Base-by-base conservation (phyloP, 2,888 invertebrate genomes). In the Formica aserva region DNA sequence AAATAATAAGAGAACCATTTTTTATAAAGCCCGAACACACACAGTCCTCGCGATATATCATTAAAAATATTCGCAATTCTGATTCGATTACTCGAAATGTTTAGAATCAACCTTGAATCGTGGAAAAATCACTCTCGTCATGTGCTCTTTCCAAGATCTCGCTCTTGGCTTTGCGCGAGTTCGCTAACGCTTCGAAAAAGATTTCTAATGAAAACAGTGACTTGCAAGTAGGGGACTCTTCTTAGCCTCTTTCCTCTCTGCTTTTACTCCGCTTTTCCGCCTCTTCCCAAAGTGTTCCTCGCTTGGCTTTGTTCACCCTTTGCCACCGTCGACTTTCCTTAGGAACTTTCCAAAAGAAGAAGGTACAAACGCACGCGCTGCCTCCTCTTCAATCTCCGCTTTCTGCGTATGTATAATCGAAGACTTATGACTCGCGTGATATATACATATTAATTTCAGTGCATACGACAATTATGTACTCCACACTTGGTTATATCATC, bases 161-260 rank as follows among this genome's bases (percentile, higher is more conserved):
- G 45, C 35, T 26, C 32, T 35, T 45, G 18, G 32, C 32, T 22
- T 22, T 32, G 32, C 15, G 60, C 22, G 22, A 88, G 78, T 77
- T 66, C 67, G 72, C 72, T 66, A 55, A 71, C 52, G 74, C 65
- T 38, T 60, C 52, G 71, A 72, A 74, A 66, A 74, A 71, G 41
- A 69, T 83, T 63, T 86, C 83, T 89, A 89, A 89, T 89, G 89
- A 88, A 89, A 89, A 88, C 82, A 84, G 75, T 86, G 86, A 86
- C 86, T 87, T 75, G 85, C 85, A 82, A 86, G 85, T 85, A 86
- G 82, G 78, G 18, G 8, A 32, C 22, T 60, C 83, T 80, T 80
- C 83, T 48, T 22, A 22, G 52, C 66, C 67, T 80, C 81, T 82
- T 80, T 85, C 45, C 65, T 48, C 52, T 74, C 57, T 22, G 29